Evolutionary conservation across 2,797 vertebrate genomes (phyloP).

Genomic region (Microcaecilia unicolor): DNA sequence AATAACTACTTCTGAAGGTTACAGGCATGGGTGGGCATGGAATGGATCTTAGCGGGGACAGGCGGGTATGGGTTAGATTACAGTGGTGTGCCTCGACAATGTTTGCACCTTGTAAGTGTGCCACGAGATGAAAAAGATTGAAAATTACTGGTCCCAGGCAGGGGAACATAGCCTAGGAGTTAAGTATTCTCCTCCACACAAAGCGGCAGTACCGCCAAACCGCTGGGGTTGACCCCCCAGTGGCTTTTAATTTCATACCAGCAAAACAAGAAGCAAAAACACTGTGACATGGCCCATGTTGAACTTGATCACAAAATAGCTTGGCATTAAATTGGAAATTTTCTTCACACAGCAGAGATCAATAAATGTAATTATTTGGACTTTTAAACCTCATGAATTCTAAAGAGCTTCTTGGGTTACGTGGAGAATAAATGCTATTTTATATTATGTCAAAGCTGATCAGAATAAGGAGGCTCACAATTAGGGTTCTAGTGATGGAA

Average conservation of each 20-base stretch:
- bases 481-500: constrained; percentile 12
- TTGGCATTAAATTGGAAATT: constrained; percentile 33
- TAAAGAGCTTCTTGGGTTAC: constrained; percentile 30
- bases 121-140: too few species aligned
- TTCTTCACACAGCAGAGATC: constrained; percentile 34
- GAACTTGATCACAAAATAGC: constrained; percentile 11
- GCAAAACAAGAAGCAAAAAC: constrained; percentile 5
- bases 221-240: too few species aligned
- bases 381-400: constrained; percentile 43
- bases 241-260: too few species aligned
- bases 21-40: too few species aligned
- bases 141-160: too few species aligned
- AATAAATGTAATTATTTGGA: constrained; percentile 49
- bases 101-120: too few species aligned
- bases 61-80: too few species aligned
- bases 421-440: constrained; percentile 31
- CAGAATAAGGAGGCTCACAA: constrained; percentile 28
- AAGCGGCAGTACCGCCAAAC: not conserved
- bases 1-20: too few species aligned
- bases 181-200: fast-evolving
- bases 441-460: constrained; percentile 29
- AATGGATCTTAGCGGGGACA: too few species aligned
- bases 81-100: too few species aligned
- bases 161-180: too few species aligned
- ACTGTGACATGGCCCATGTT: constrained; percentile 14